Base-by-base conservation (phyloP, 2,888 invertebrate species). In the Netelia fuscicornis region DNA sequence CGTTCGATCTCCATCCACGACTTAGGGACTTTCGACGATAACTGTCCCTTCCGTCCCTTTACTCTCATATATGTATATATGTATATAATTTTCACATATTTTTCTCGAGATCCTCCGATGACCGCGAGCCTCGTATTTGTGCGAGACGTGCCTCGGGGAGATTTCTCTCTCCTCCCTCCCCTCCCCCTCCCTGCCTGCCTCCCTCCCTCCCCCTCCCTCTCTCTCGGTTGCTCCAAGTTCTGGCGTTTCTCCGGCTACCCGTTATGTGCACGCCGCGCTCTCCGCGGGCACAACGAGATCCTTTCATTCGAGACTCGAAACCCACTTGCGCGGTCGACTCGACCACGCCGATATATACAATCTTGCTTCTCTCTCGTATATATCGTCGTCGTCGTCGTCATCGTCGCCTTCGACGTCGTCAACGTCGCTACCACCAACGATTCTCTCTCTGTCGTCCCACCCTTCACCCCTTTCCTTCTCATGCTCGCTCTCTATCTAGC, bases 271-370 rank as follows among this genome's bases (percentile, higher is more conserved):
- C 80, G 79, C 23, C 60, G 60, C 54, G 48, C 52, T 68, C 87
- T 83, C 30, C 84, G 85, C 87, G 88, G 30, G 87, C 85, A 91
- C 90, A 91, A 90, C 89, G 89, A 85, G 85, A 91, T 91, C 91
- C 91, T 91, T 92, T 92, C 90, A 90, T 92, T 88, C 87, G 88
- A 85, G 78, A 90, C 89, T 90, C 89, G 86, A 88, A 91, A 89
- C 88, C 88, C 87, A 85, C 86, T 87, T 84, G 86, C 83, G 79
- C 77, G 68, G 75, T 64, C 68, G 56, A 70, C 48, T 64, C 64
- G 64, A 64, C 84, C 68, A 83, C 80, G 74, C 83, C 83, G 79
- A 74, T 70, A 78, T 71, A 82, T 80, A 77, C 23, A 79, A 30
- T 67, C 42, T 30, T 25, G 23, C 70, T 44, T 42, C 71, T n/a